Conservation (phyloP, 2,113 vertebrate genomes). For the Elephantulus edwardii region DNA sequence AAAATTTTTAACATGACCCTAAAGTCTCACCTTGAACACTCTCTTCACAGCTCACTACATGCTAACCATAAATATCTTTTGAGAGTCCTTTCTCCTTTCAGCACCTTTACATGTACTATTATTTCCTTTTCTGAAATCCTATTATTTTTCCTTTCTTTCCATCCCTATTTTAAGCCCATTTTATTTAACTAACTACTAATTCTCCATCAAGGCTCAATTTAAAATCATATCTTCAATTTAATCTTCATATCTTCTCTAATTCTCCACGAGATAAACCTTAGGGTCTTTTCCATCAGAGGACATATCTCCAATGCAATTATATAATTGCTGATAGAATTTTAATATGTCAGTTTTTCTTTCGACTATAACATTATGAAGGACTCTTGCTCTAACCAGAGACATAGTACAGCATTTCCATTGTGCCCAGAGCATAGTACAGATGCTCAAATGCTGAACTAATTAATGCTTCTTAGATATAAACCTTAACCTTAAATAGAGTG, state of each 20-base stretch:
- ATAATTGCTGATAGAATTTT: neutral
- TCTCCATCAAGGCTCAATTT: neutral
- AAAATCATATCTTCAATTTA: neutral
- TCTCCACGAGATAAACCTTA: neutral
- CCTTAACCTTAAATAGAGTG: neutral
- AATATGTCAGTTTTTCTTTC: neutral
- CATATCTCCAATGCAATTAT: conserved; percentile 11
- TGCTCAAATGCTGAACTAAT: neutral
- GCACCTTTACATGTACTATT: neutral
- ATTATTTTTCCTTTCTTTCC: neutral
- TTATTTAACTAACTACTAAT: neutral
- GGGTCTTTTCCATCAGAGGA: neutral
- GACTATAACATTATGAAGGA: neutral
- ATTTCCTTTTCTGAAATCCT: neutral
- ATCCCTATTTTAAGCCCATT: neutral
- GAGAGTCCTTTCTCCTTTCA: neutral
- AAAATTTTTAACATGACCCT: neutral
- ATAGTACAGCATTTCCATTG: neutral
- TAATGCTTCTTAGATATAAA: neutral
- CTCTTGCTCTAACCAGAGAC: neutral
- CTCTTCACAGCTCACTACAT: neutral
- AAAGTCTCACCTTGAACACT: neutral
- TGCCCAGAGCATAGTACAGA: neutral
- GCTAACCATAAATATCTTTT: neutral
- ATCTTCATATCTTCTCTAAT: neutral